Evolutionary conservation across 2,113 vertebrate species (phyloP), one percentile per base, ranked within the genome.

Genomic region (Nothocercus julius): DNA sequence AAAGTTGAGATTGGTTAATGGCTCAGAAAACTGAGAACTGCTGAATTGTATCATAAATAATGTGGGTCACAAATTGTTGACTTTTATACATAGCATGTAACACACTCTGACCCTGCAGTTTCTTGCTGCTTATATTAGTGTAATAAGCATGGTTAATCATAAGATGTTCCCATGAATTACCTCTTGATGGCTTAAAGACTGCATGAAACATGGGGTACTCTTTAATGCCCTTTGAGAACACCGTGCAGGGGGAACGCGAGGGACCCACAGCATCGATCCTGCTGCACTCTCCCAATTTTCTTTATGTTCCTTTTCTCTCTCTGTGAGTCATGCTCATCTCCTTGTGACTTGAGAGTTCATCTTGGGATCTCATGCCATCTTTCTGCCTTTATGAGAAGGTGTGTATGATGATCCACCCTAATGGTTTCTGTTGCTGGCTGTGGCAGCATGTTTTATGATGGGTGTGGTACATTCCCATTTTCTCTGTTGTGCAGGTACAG

Each of bases 371-470:
- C 53, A 56, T 89, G 95, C 93, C 87, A 97, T 94, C 97, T 95
- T 91, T 96, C 76, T 85, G 93, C 24, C 96, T 98, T 98, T 98
- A 97, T 90, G 95, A 97, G 97, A 90, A 98, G 98, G 98, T 93
- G 98, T 97, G 97, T 97, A 93, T 66, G 95, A 92, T 85, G 98
- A 97, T 97, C 98, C 97, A 92, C 98, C 98, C 97, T 98, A 98
- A 98, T 98, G 98, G 97, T 98, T 98, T 98, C 98, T 98, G 98
- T 98, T 97, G 95, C 98, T 69, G 98, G 97, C 98, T 97, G 98
- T 58, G 97, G 97, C 97, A 97, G 98, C 98, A 93, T 98, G 98
- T 98, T 98, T 98, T 98, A 98, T 62, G 97, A 97, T 89, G 97
- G 98, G 98, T 72, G 98, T 96, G 98, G 98, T 96, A 44, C 83